Base-by-base conservation (phyloP, 2,113 vertebrate genomes). In the Passer montanus region DNA sequence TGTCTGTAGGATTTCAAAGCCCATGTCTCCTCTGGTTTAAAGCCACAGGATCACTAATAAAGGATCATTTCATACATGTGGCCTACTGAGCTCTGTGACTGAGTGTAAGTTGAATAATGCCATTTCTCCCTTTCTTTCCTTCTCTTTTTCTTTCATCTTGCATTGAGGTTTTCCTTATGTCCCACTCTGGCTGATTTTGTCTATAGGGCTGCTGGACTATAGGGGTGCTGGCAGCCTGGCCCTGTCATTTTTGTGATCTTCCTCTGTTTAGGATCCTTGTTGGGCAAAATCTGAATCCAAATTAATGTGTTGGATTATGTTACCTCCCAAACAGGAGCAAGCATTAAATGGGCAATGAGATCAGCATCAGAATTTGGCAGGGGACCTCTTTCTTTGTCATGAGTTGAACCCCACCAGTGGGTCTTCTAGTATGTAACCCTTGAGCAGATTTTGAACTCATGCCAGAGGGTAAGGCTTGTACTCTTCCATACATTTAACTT, bases 1-100 rank as follows among this genome's bases (percentile, higher is more conserved):
- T 94, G 89, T 90, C 78, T 89, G 64, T 76, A 91, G 79, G 87
- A 94, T 95, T 96, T 96, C 94, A 94, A 96, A 97, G 89, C 82
- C 77, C 59, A 16, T 44, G 81, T 89, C 87, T 95, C 82, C 87
- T 95, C 89, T 93, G 91, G 93, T 95, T 95, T 93, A 95, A 94
- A 96, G 93, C 81, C 89, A 80, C 87, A 89, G 92, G 95, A 87
- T 75, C 0, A 0, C 66, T 91, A 90, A 89, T 89, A 84, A 96
- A 85, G 67, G 86, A 60, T 90, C 80, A 60, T 75, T 95, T 94
- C 60, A 82, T 67, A 62, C 6, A 1, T 41, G 76, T 59, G 68
- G 64, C 76, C 64, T 78, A 44, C 73, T 93, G 68, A 0, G 2
- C 64, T 87, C 47, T 90, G 76, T 91, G 86, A 33, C 47, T 81